Evolutionary conservation across 1,140 invertebrate genomes (phyloP).

Genomic region (Manduca sexta): DNA sequence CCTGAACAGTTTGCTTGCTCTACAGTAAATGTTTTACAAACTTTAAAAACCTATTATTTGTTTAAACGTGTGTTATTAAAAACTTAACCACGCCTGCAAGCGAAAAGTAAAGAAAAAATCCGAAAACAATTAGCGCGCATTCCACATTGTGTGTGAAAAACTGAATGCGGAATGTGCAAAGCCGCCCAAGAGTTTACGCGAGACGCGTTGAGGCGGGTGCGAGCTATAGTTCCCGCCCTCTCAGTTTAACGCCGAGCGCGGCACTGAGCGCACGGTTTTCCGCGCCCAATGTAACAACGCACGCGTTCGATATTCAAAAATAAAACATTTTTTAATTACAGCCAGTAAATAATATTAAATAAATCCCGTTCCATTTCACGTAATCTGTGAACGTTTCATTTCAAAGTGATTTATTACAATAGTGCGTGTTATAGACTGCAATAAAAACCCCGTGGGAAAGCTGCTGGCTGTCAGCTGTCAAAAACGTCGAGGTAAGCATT

Average conservation of each 20-base stretch:
- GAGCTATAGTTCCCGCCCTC: slow-evolving; percentile 34
- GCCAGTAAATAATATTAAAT: background rate
- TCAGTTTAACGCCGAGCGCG: slow-evolving; percentile 23
- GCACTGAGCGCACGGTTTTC: slow-evolving; percentile 16
- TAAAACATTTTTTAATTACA: slow-evolving; percentile 4
- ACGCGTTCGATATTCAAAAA: slow-evolving; percentile 18
- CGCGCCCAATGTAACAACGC: slow-evolving; percentile 10
- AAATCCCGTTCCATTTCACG: slow-evolving; percentile 6
- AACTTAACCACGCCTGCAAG: background rate
- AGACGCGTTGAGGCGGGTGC: slow-evolving; percentile 14
- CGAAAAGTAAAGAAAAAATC: background rate
- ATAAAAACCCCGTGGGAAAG: slow-evolving; percentile 17
- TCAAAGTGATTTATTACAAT: slow-evolving; percentile 14
- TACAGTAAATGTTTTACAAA: too few relatives aligned
- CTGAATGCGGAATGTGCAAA: slow-evolving; percentile 12
- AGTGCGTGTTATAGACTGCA: slow-evolving; percentile 18
- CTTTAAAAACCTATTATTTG: too few relatives aligned
- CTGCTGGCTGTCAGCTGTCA: slow-evolving; percentile 44
- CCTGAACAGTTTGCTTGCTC: too few relatives aligned
- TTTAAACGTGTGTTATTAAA: too few relatives aligned
- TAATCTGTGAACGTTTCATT: slow-evolving; percentile 10
- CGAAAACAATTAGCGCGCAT: background rate
- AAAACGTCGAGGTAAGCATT: slow-evolving; percentile 44
- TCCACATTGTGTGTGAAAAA: slow-evolving; percentile 15
- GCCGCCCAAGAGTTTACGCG: slow-evolving; percentile 18